These are phyloP conservation scores for Elgaria multicarinata DNA, from an alignment of 2,113 vertebrate genomes.

Conservation along the genomic window DNA sequence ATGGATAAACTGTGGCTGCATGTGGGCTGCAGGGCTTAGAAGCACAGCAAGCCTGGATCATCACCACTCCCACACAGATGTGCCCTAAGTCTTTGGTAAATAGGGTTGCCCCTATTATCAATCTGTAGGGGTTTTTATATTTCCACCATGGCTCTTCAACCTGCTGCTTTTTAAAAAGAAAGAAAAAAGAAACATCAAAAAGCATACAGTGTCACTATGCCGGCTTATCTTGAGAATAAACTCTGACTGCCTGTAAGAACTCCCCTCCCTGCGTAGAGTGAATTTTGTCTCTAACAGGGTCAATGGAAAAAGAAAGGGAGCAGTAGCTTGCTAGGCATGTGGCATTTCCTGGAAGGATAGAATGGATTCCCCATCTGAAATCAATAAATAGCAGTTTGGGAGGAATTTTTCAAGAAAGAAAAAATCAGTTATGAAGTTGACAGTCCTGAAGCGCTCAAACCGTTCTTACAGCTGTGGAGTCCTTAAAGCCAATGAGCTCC, in stretches of 20 bases:
- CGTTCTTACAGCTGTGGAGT: slow-evolving; percentile 77
- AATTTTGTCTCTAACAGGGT: slow-evolving; percentile 64
- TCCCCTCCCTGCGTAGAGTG: slow-evolving; percentile 38
- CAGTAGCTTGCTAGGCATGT: slow-evolving; percentile 73
- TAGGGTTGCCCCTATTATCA: slow-evolving; percentile 64
- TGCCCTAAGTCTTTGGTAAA: slow-evolving; percentile 62
- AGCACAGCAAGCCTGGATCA: not conserved
- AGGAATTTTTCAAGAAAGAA: slow-evolving; percentile 74
- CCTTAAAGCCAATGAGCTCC: slow-evolving; percentile 71
- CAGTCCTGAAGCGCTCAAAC: slow-evolving; percentile 78
- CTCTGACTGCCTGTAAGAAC: slow-evolving; percentile 61
- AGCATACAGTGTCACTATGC: slow-evolving; percentile 36
- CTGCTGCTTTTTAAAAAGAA: slow-evolving; percentile 42
- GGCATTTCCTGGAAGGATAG: slow-evolving; percentile 72
- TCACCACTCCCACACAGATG: not conserved
- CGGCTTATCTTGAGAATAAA: slow-evolving; percentile 58
- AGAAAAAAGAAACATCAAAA: slow-evolving; percentile 65
- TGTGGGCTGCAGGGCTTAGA: not conserved
- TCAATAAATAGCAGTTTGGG: slow-evolving; percentile 79
- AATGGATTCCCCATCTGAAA: slow-evolving; percentile 79
- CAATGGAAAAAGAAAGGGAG: slow-evolving; percentile 61
- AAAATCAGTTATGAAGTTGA: slow-evolving; percentile 76
- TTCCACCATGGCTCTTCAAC: slow-evolving; percentile 61
- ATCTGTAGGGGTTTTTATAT: slow-evolving; percentile 65
- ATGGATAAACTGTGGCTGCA: not conserved